A percentile compares a stretch with the other conserved stretches of the same genome.
Conservation (phyloP, 2,888 invertebrate genomes). For the Epirrhoe alternata region DNA sequence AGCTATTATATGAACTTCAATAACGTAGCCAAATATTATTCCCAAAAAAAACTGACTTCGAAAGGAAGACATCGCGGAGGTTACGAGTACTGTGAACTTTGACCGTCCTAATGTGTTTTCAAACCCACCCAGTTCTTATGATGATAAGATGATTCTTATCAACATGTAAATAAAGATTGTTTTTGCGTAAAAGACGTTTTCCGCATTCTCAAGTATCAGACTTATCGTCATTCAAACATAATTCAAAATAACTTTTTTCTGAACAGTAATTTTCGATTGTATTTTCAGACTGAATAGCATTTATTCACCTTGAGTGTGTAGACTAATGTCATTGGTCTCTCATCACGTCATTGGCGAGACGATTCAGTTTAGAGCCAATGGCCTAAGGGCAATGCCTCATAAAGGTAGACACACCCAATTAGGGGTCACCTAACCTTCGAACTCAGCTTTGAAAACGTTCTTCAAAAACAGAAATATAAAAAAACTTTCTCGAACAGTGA, state of each 20-base stretch:
- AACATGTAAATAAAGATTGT: not conserved
- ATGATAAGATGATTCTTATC: not conserved
- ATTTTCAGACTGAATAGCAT: conserved; percentile 3
- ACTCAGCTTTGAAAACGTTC: too few relatives aligned
- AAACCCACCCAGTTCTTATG: not conserved
- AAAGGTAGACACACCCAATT: conserved; percentile 13
- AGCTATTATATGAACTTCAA: not conserved
- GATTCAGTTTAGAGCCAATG: conserved; percentile 28
- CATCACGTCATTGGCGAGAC: conserved; percentile 25
- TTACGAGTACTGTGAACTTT: not conserved
- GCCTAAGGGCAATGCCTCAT: conserved; percentile 28
- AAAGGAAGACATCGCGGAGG: not conserved
- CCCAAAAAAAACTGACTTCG: not conserved
- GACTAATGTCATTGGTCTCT: conserved; percentile 25
- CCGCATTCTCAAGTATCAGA: not conserved
- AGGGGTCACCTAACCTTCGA: too few relatives aligned
- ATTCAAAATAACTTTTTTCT: not conserved
- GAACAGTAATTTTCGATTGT: not conserved
- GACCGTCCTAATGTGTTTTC: not conserved
- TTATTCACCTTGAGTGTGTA: conserved; percentile 27
- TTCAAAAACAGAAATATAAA: too few relatives aligned
- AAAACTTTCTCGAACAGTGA: too few relatives aligned
- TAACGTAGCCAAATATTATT: not conserved
- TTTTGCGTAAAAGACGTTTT: not conserved
- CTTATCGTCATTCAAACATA: not conserved